Evolutionary conservation across 2,797 vertebrate genomes (phyloP), one percentile per base, ranked within the genome.

Genomic region (Florisuga fusca): DNA sequence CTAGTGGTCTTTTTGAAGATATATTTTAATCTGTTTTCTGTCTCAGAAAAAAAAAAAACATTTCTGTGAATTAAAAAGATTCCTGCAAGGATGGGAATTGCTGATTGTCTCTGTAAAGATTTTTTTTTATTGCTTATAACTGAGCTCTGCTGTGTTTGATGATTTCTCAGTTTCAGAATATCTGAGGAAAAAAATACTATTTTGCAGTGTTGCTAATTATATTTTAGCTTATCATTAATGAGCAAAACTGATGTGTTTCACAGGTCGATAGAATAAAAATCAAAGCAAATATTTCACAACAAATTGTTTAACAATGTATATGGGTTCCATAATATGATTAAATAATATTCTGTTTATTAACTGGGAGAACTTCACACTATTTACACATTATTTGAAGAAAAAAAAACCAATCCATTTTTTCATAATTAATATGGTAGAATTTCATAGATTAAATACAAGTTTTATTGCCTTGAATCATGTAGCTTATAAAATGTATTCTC

Each of bases 301-400:
- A 79, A 96, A 95, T 57, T 95, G 66, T 95, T 97, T 94, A 34
- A 71, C 57, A 71, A 57, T 93, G 10, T 90, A 33, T 90, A 77
- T 27, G 84, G 41, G 34, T 64, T 95, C 84, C 94, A 78, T 84
- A 95, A 95, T 94, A 82, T 84, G 46, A 84, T 95, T 95, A 94
- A 93, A 78, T 93, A 93, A 79, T 95, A 75, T 55, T 94, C 71
- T 69, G 34, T 51, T 92, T 94, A 67, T 82, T 93, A 91, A 79
- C 50, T 92, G 11, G 91, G 87, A 95, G 89, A 59, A 64, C n/a
- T 69, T 90, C 53, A 68, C 10, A 7, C 41, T 81, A 18, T 69
- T 31, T 85, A 48, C 58, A 94, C 54, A 83, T 90, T 89, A 61
- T 87, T 50, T 94, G 59, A 84, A 77, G 84, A 93, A 94, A 93